Percentiles rank a stretch among this genome's conserved stretches.
Conservation (phyloP, 2,888 invertebrate species). For the Leucophenga maculata region DNA sequence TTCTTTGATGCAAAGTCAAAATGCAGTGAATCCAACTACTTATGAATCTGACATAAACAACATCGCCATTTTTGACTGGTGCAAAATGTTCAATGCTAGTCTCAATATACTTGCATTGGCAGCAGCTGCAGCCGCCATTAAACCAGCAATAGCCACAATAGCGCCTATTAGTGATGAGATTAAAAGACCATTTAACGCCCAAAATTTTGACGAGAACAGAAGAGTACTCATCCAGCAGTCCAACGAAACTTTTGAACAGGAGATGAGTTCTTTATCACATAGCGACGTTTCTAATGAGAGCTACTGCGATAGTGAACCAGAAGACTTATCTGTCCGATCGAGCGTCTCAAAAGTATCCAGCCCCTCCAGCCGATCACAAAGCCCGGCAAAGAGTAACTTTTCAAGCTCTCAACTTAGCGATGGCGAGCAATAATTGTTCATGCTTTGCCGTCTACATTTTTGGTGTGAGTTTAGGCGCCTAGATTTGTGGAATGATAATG, state of each 20-base stretch:
- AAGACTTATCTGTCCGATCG: constrained; percentile 68
- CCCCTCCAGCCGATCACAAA: constrained; percentile 58
- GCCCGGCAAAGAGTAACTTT: constrained; percentile 55
- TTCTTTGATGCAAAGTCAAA: constrained; percentile 22
- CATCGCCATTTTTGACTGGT: constrained; percentile 80
- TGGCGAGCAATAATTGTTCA: constrained; percentile 56
- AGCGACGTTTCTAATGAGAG: constrained; percentile 63
- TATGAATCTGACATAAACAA: constrained; percentile 39
- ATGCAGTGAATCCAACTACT: constrained; percentile 46
- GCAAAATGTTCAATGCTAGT: constrained; percentile 78
- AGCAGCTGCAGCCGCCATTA: constrained; percentile 60
- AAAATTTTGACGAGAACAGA: neutral
- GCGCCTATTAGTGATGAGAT: constrained; percentile 51
- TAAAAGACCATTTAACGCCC: constrained; percentile 49
- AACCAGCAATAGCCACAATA: too few relatives aligned
- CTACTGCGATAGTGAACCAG: constrained; percentile 68
- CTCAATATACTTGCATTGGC: constrained; percentile 63
- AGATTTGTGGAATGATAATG: too few relatives aligned
- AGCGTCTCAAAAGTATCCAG: constrained; percentile 56
- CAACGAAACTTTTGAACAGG: constrained; percentile 73
- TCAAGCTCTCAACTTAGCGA: constrained; percentile 52
- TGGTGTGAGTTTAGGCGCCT: too few relatives aligned
- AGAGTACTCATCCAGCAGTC: constrained; percentile 78
- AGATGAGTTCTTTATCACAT: constrained; percentile 43
- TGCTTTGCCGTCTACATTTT: too few relatives aligned